phyloP scores from a whole-genome alignment of 2,113 vertebrate genomes.

The Nycticorax nycticorax region DNA sequence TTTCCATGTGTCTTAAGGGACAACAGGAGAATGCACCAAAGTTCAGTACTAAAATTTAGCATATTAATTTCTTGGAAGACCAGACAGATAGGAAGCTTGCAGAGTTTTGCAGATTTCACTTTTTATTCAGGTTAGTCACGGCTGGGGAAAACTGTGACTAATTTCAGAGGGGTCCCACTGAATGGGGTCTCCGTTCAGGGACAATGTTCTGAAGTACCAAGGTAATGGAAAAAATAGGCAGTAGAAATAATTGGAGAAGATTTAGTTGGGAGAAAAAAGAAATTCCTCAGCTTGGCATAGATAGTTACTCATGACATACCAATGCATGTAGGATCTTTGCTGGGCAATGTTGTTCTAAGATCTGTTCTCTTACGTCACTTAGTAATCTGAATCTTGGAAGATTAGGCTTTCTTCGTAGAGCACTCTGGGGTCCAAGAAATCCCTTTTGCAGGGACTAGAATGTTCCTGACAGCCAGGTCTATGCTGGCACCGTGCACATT shows the following conservation, averaged over 20 bases:
- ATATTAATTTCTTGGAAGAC: not conserved
- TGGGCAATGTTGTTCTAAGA: not conserved
- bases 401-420: not conserved
- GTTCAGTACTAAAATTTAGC: not conserved
- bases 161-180: not conserved
- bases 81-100: not conserved
- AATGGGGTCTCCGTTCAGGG: not conserved
- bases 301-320: not conserved
- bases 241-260: not conserved
- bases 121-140: not conserved
- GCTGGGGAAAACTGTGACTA: not conserved
- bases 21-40: not conserved
- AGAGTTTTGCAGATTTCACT: not conserved
- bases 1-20: not conserved
- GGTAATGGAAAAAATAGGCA: not conserved
- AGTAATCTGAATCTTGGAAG: not conserved
- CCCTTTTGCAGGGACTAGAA: not conserved
- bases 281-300: not conserved
- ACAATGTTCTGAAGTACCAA: not conserved
- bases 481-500: rapidly evolving
- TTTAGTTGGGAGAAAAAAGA: not conserved
- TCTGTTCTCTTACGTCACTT: not conserved
- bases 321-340: not conserved
- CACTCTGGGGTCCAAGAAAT: not conserved
- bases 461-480: not conserved